Evolutionary conservation across 2,797 vertebrate species (phyloP).

Genomic region (Characodon lateralis): DNA sequence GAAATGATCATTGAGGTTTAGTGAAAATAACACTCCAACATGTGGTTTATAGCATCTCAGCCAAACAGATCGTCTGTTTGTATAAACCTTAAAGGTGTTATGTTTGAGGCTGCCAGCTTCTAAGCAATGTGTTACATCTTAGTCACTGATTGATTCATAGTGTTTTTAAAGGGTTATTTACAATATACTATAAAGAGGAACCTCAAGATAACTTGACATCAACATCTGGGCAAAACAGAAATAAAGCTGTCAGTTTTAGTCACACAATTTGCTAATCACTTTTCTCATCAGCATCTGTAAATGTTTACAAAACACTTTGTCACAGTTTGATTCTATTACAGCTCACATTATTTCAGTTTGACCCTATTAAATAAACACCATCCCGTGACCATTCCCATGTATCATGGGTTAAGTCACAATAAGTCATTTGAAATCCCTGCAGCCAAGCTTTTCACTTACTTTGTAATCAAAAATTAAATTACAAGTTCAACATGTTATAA

Average conservation of each 20-base stretch:
- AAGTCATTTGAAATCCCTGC: constrained; percentile 3
- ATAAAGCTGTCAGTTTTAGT: neutral
- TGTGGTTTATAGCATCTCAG: constrained; percentile 22
- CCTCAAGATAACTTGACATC: neutral
- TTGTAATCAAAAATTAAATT: neutral
- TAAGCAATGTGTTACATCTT: constrained; percentile 35
- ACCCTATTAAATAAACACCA: neutral
- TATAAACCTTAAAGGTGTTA: constrained; percentile 43
- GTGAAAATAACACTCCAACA: constrained; percentile 11
- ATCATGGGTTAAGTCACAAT: neutral
- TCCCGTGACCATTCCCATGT: neutral
- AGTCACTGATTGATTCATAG: constrained; percentile 17
- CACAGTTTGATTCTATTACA: neutral
- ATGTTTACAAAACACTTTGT: neutral
- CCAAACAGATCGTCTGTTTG: constrained; percentile 43
- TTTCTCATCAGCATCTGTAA: neutral
- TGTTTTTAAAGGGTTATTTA: neutral
- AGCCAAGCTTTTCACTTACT: constrained; percentile 13
- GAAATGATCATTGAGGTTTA: neutral
- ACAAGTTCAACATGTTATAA: neutral
- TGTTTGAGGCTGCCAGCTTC: constrained; percentile 32
- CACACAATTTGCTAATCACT: neutral
- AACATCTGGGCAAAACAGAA: neutral
- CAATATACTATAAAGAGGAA: neutral
- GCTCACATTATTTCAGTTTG: neutral